Percentiles rank a stretch among this genome's conserved stretches.
Conservation (phyloP, 2,797 vertebrate genomes). For the Hippoglossus hippoglossus region DNA sequence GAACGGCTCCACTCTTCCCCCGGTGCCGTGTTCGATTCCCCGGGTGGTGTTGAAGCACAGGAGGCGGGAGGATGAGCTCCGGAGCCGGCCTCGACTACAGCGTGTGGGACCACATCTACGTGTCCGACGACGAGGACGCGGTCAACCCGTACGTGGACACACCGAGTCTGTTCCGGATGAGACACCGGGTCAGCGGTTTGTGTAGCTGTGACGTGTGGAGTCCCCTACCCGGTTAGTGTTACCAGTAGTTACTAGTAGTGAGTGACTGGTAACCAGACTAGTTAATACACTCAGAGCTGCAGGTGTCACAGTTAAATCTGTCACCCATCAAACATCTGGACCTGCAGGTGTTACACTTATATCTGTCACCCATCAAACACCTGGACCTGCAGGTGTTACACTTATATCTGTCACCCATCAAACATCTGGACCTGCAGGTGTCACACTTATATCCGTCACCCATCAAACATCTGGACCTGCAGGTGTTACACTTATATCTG, state of each 20-base stretch:
- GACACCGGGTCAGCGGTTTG: conserved; percentile 87
- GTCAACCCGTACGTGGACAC: conserved; percentile 93
- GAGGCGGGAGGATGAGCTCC: conserved; percentile 71
- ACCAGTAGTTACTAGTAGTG: background rate
- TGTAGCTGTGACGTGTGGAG: conserved; percentile 47
- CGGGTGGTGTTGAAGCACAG: too few relatives aligned
- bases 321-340: too few relatives aligned
- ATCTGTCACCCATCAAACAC: too few relatives aligned
- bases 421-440: too few relatives aligned
- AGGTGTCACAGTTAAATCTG: background rate
- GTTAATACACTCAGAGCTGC: background rate
- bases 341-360: too few relatives aligned
- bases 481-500: too few relatives aligned
- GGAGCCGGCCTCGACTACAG: conserved; percentile 87
- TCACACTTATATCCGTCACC: too few relatives aligned
- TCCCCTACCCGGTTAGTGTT: conserved; percentile 33
- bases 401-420: too few relatives aligned
- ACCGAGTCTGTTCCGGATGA: conserved; percentile 90
- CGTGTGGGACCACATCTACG: conserved; percentile 93
- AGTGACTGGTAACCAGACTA: background rate
- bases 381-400: too few relatives aligned
- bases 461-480: too few relatives aligned
- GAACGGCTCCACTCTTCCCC: too few relatives aligned
- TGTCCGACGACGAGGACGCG: conserved; percentile 93
- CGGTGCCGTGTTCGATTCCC: too few relatives aligned